Evolutionary conservation across 2,797 vertebrate species (phyloP).

Genomic region (Tragelaphus eurycerus): DNA sequence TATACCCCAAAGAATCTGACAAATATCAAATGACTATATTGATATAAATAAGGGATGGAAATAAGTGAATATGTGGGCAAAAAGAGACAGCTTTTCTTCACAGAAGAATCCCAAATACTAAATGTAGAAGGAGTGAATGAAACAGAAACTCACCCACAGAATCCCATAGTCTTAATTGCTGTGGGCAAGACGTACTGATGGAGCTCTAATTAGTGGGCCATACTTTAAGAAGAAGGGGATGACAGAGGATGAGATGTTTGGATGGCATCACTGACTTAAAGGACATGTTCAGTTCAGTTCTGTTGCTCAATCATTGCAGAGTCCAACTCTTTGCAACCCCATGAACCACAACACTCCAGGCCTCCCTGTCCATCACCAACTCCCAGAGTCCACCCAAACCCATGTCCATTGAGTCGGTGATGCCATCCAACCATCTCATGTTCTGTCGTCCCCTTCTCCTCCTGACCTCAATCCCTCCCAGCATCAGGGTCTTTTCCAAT

Average conservation of each 20-base stretch:
- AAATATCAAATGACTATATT: not conserved
- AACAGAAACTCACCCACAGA: too few species aligned
- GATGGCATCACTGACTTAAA: not conserved
- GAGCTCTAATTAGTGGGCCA: rapidly evolving
- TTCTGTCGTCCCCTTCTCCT: too few species aligned
- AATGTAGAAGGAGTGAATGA: not conserved
- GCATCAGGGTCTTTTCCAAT: too few species aligned
- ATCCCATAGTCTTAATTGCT: rapidly evolving
- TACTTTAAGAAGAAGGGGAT: not conserved
- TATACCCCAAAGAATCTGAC: not conserved
- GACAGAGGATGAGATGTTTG: not conserved
- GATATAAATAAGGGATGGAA: not conserved
- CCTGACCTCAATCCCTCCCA: too few species aligned
- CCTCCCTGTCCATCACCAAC: too few species aligned
- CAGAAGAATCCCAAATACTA: not conserved
- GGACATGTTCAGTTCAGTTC: too few species aligned
- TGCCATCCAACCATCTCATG: too few species aligned
- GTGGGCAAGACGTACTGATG: rapidly evolving
- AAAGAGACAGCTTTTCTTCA: not conserved
- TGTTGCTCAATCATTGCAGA: too few species aligned
- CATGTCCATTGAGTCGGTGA: too few species aligned
- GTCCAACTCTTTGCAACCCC: too few species aligned
- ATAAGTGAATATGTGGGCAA: not conserved
- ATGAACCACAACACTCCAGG: too few species aligned
- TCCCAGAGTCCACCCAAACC: too few species aligned